phyloP scores from a whole-genome alignment of 2,888 invertebrate species.

The Drosophila paramelanica region DNA sequence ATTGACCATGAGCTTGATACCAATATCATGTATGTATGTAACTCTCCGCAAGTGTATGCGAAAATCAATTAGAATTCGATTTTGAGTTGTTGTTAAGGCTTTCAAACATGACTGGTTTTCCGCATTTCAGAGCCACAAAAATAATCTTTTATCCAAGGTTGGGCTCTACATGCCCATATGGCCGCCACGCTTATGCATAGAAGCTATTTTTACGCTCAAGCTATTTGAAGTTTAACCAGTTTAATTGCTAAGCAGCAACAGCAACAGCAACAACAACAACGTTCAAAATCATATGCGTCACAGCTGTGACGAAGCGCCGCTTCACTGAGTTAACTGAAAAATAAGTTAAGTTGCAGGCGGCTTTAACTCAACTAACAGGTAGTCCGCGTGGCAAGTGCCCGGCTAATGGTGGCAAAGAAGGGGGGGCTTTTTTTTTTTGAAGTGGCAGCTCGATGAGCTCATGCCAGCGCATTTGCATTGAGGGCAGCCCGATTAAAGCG shows the following conservation, averaged over 20 bases:
- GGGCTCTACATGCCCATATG: slow-evolving; percentile 15
- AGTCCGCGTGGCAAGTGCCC: slow-evolving; percentile 26
- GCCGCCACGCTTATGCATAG: slow-evolving; percentile 6
- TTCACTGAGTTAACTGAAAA: slow-evolving; percentile 27
- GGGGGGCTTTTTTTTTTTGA: slow-evolving; percentile 2
- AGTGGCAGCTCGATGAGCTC: slow-evolving; percentile 50
- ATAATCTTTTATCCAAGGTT: slow-evolving; percentile 18
- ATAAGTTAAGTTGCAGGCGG: slow-evolving; percentile 10
- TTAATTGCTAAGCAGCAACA: slow-evolving; percentile 22
- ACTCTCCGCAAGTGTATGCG: background rate
- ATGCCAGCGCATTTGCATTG: slow-evolving; percentile 58
- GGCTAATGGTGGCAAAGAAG: slow-evolving; percentile 4
- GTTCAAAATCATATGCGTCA: slow-evolving; percentile 29
- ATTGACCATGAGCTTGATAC: too few relatives aligned
- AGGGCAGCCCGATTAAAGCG: slow-evolving; percentile 44
- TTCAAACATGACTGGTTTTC: slow-evolving; percentile 7
- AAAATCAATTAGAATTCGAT: slow-evolving; percentile 6
- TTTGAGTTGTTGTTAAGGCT: background rate
- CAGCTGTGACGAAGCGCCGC: slow-evolving; percentile 45
- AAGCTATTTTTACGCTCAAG: slow-evolving; percentile 22
- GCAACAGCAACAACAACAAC: background rate
- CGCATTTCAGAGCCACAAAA: slow-evolving; percentile 23
- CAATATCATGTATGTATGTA: background rate
- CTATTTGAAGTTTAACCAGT: slow-evolving; percentile 42
- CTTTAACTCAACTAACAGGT: slow-evolving; percentile 54